A percentile compares a stretch with the other conserved stretches of the same genome.
Evolutionary conservation across 2,888 invertebrate species (phyloP).

Genomic region (Patella caerulea): DNA sequence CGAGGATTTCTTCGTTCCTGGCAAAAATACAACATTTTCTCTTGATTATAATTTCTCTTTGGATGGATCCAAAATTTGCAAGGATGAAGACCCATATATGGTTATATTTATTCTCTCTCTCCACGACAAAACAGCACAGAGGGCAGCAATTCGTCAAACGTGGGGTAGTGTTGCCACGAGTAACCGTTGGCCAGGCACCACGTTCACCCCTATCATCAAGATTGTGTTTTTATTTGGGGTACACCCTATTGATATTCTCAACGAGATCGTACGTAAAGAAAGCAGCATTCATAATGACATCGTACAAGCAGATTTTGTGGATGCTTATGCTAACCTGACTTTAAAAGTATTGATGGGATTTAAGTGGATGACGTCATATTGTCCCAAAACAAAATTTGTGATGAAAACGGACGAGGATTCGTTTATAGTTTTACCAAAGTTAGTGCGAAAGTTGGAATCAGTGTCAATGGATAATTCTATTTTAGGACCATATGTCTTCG

Average conservation of each 20-base stretch:
- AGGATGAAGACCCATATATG: background rate
- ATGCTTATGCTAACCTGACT: constrained; percentile 14
- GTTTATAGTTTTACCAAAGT: background rate
- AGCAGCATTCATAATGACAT: background rate
- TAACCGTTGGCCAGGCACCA: background rate
- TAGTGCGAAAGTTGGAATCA: background rate
- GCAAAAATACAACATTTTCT: background rate
- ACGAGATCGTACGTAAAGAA: background rate
- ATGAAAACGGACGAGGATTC: constrained; percentile 17
- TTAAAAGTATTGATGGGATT: constrained; percentile 6
- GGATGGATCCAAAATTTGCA: background rate
- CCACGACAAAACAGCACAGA: background rate
- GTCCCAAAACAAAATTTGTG: constrained; percentile 7
- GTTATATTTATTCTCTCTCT: background rate
- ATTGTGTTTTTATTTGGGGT: background rate
- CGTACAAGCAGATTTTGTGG: constrained; percentile 11
- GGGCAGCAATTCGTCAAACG: background rate
- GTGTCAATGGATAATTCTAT: background rate
- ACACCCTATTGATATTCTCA: background rate
- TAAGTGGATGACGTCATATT: constrained; percentile 8
- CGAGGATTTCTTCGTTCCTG: background rate
- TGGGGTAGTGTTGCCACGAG: background rate
- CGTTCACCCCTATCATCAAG: background rate
- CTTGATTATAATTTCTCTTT: background rate
- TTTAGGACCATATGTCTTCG: background rate